These are phyloP conservation scores for Cecidostiba fungosa DNA, from an alignment of 2,888 invertebrate genomes.

Conservation along the genomic window DNA sequence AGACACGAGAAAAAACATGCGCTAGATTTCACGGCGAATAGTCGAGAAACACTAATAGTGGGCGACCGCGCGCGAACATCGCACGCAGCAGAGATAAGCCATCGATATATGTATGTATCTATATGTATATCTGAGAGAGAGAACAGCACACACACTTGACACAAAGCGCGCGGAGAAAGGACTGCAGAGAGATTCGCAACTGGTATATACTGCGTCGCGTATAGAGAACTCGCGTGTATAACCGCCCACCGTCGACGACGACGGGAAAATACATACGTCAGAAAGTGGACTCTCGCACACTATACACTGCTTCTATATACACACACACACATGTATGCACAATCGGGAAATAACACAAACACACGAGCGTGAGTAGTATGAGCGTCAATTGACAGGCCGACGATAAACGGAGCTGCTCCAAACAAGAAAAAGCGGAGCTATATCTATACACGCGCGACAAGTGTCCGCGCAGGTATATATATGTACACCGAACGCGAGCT, in stretches of 20 bases:
- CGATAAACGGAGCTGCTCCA: slow-evolving; percentile 16
- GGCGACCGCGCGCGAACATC: background rate
- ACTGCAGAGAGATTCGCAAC: background rate
- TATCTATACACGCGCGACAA: background rate
- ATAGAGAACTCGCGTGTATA: background rate
- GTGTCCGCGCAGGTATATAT: background rate
- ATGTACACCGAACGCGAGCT: background rate
- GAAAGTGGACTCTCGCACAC: background rate
- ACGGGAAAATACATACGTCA: background rate
- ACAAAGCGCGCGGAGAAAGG: slow-evolving; percentile 9
- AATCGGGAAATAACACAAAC: background rate
- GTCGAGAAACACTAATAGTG: background rate
- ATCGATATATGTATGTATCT: background rate
- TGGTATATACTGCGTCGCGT: background rate
- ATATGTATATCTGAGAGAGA: background rate
- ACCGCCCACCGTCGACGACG: background rate
- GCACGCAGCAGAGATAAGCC: slow-evolving; percentile 1
- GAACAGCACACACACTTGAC: background rate
- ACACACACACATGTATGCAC: background rate
- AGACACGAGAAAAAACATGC: background rate
- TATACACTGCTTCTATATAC: background rate
- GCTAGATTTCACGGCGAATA: background rate
- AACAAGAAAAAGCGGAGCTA: background rate
- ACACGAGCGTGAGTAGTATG: background rate
- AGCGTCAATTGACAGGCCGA: slow-evolving; percentile 14